Conservation (phyloP, 2,797 vertebrate genomes). For the Spinibarbus caldwelli region DNA sequence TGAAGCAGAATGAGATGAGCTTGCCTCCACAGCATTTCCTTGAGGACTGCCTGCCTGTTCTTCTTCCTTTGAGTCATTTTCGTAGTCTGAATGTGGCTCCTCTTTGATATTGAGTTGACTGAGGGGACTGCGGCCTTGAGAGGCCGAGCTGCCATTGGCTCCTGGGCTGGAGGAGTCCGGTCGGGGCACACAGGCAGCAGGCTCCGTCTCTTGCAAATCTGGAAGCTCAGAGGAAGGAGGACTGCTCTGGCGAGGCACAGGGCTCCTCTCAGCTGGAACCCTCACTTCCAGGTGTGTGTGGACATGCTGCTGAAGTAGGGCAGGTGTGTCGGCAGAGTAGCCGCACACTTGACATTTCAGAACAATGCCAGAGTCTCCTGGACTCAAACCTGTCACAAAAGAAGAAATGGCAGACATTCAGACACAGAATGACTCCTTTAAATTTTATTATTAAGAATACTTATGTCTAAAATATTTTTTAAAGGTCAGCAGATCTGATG, state of each 20-base stretch:
- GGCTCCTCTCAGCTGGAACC: conserved; percentile 71
- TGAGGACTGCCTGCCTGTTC: conserved; percentile 37
- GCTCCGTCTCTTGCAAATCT: conserved; percentile 71
- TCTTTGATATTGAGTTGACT: conserved; percentile 82
- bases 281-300: conserved; percentile 80
- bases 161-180: conserved; percentile 77
- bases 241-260: conserved; percentile 70
- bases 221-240: conserved; percentile 60
- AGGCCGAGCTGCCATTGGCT: conserved; percentile 76
- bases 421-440: neutral
- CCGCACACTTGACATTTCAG: conserved; percentile 85
- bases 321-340: conserved; percentile 82
- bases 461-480: neutral
- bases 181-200: conserved; percentile 68
- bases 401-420: neutral
- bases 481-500: neutral
- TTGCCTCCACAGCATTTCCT: conserved; percentile 30
- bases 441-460: neutral
- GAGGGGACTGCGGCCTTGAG: conserved; percentile 67
- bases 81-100: conserved; percentile 81
- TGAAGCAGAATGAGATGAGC: conserved; percentile 76
- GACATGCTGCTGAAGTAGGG: conserved; percentile 86
- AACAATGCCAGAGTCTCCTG: conserved; percentile 77
- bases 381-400: conserved; percentile 75
- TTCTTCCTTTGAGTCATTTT: conserved; percentile 68